Evolutionary conservation across 2,113 vertebrate genomes (phyloP).

Genomic region (Sorex fumeus): DNA sequence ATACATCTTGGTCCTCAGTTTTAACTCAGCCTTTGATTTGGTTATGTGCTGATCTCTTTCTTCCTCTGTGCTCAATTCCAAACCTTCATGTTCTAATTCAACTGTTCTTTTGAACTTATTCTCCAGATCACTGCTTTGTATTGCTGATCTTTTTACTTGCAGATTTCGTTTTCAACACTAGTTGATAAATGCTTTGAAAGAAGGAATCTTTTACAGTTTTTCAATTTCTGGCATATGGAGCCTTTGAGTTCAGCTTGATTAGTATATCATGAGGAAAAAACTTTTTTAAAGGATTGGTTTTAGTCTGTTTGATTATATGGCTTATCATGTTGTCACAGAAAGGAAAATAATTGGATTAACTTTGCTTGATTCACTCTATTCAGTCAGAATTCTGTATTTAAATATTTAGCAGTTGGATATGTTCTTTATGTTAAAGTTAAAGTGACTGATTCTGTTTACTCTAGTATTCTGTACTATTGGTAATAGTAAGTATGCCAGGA

Average conservation of each 20-base stretch:
- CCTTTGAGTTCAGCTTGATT: conserved; percentile 35
- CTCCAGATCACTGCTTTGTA: neutral
- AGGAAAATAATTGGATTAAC: conserved; percentile 38
- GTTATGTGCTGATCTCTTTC: neutral
- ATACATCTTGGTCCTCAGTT: neutral
- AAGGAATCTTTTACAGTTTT: neutral
- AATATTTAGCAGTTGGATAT: neutral
- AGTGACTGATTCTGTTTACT: neutral
- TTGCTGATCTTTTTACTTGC: conserved; percentile 14
- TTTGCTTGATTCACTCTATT: neutral
- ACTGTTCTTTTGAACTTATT: neutral
- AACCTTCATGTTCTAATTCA: neutral
- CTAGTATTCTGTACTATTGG: neutral
- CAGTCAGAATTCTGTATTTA: neutral
- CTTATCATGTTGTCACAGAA: conserved; percentile 35
- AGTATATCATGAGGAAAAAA: neutral
- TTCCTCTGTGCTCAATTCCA: neutral
- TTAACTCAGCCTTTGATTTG: neutral
- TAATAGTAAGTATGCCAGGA: no score
- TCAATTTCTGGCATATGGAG: neutral
- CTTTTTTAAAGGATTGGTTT: neutral
- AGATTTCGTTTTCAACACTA: neutral
- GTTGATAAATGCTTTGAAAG: neutral
- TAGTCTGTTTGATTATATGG: conserved; percentile 9
- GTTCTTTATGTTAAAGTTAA: conserved; percentile 22